Evolutionary conservation across 2,113 vertebrate genomes (phyloP).

Genomic region (Microtus oregoni): DNA sequence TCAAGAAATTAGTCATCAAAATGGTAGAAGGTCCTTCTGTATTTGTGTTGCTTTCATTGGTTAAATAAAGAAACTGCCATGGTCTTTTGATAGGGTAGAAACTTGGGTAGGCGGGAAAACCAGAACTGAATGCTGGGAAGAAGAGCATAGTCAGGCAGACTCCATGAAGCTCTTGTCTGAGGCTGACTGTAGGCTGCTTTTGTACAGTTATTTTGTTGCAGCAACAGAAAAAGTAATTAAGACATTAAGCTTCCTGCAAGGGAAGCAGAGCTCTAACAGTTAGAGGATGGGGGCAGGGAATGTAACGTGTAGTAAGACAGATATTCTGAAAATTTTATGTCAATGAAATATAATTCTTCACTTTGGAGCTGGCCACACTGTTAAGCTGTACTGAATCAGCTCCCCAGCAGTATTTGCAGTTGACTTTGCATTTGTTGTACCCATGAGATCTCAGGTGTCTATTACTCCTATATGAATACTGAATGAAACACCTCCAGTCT

Average conservation of each 20-base stretch:
- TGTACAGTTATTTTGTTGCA: neutral
- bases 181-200: neutral
- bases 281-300: neutral
- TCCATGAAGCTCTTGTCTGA: no score
- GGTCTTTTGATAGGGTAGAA: no score
- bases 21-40: no score
- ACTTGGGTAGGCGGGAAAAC: no score
- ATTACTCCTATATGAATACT: neutral
- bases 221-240: neutral
- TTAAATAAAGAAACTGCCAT: no score
- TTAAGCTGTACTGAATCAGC: neutral
- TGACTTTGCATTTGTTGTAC: neutral
- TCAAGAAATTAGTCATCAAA: no score
- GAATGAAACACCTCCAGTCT: neutral
- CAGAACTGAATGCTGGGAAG: no score
- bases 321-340: conserved; percentile 29
- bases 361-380: neutral
- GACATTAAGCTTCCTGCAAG: conserved; percentile 11
- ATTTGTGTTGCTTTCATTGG: no score
- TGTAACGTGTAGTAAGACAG: neutral
- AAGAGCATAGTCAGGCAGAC: no score
- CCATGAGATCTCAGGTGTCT: neutral
- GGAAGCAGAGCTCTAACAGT: conserved; percentile 29
- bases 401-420: neutral
- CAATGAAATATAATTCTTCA: neutral